Evolutionary conservation across 1,140 invertebrate species (phyloP), one percentile per base, ranked within the genome.

Genomic region (Caenorhabditis remanei): DNA sequence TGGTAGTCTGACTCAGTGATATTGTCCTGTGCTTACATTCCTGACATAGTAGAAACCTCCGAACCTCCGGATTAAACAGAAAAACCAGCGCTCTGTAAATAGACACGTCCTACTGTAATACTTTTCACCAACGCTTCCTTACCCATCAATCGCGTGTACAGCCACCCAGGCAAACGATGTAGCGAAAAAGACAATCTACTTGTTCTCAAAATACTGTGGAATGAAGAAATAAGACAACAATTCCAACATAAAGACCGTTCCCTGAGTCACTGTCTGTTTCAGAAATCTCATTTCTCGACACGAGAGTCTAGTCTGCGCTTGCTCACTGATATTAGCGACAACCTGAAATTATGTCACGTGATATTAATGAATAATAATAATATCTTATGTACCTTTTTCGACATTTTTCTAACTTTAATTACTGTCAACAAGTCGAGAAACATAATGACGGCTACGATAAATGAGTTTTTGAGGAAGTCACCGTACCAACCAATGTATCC

Each of bases 151-250:
- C 0, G 50, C 65, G 40, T 85, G 84, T 5, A 85, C 84, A 32
- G 58, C 50, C 41, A 85, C 65, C 84, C 84, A 85, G 24, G 84
- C 84, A 48, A 85, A 46, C n/a, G 84, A 65, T 5, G 84, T 85
- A 16, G 48, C 61, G 6, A 61, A 61, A 40, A 85, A 85, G 13
- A 48, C 40, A 0, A 65, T n/a, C 84, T 58, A 85, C 46, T 85
- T 85, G 58, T 85, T 65, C 19, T 46, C 84, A 65, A 85, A 85
- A 24, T 65, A 43, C 19, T 21, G 40, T 5, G 84, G 65, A n/a
- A 85, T 67, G 5, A 65, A 85, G 40, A 85, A 85, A n/a, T 65
- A 85, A 58, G 58, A 56, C 16, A 85, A 41, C 6, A 85, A 58
- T 53, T 85, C 84, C 14, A 61, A 41, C 58, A 85, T 85, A 40